A percentile compares a stretch with the other conserved stretches of the same genome.
phyloP scores from a whole-genome alignment of 1,140 invertebrate genomes.

The Trichogramma pretiosum region DNA sequence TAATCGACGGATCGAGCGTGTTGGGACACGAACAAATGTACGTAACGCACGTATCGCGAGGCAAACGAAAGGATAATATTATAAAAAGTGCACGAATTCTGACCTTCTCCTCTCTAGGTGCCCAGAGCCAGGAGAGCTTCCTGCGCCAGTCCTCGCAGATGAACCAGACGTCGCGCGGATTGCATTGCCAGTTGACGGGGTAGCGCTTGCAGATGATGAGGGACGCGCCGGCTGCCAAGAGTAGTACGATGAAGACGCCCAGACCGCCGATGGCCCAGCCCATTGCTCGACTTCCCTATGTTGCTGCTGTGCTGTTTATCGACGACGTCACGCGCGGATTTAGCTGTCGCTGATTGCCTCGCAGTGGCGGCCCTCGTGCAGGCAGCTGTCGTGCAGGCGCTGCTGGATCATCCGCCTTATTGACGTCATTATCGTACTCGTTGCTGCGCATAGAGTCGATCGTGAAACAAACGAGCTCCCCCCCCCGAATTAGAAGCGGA shows the following conservation, averaged over 20 bases:
- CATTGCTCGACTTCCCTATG: conserved; percentile 31
- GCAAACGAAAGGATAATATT: not conserved
- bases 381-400: too few relatives aligned
- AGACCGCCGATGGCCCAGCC: conserved; percentile 35
- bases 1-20: not conserved
- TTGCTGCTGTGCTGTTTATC: too few relatives aligned
- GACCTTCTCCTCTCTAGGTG: conserved; percentile 42
- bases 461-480: too few relatives aligned
- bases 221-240: conserved; percentile 28
- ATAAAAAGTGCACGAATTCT: not conserved
- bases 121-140: conserved; percentile 41
- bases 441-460: too few relatives aligned
- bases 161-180: conserved; percentile 34
- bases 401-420: too few relatives aligned
- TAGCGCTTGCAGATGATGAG: conserved; percentile 33
- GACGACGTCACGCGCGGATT: too few relatives aligned
- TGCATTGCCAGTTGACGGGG: conserved; percentile 34
- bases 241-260: conserved; percentile 30
- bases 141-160: conserved; percentile 42
- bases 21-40: not conserved
- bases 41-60: not conserved
- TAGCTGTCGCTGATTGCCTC: too few relatives aligned
- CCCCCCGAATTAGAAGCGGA: too few relatives aligned
- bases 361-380: too few relatives aligned
- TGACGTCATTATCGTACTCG: too few relatives aligned